phyloP scores from a whole-genome alignment of 2,888 invertebrate species.

The Epistrophella euchroma region DNA sequence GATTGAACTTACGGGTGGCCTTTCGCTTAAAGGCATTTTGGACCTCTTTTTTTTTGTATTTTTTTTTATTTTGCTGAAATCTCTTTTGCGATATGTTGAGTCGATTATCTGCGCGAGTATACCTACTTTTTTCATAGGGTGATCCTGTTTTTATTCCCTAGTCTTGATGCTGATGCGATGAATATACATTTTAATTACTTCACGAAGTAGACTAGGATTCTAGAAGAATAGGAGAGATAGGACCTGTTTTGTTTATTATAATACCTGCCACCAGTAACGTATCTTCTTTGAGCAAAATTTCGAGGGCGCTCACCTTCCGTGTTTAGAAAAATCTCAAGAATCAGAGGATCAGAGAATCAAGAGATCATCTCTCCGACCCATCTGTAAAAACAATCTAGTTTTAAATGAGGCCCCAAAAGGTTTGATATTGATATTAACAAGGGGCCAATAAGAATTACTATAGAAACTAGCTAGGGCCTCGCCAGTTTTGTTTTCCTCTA shows the following conservation, averaged over 20 bases:
- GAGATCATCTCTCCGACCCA: too few relatives aligned
- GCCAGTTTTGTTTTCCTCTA: too few relatives aligned
- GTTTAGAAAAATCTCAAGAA: too few relatives aligned
- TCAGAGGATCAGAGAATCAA: too few relatives aligned
- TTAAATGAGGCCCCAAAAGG: too few relatives aligned
- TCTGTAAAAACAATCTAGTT: too few relatives aligned
- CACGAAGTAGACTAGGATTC: slow-evolving; percentile 55
- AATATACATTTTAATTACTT: slow-evolving; percentile 71
- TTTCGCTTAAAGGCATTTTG: slow-evolving; percentile 59
- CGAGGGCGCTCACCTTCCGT: neutral
- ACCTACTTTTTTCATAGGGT: slow-evolving; percentile 39
- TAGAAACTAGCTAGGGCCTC: too few relatives aligned
- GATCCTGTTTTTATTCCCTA: slow-evolving; percentile 29
- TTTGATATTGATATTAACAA: too few relatives aligned
- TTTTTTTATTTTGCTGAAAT: slow-evolving; percentile 16
- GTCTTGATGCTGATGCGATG: slow-evolving; percentile 12
- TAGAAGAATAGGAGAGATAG: slow-evolving; percentile 55
- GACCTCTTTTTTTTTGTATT: slow-evolving; percentile 5
- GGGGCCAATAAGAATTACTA: too few relatives aligned
- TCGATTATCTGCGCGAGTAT: slow-evolving; percentile 55
- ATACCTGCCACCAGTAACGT: neutral
- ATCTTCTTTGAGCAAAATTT: neutral
- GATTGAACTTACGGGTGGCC: slow-evolving; percentile 75
- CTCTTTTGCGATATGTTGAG: slow-evolving; percentile 43
- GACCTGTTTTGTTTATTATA: slow-evolving; percentile 41